Evolutionary conservation across 2,797 vertebrate genomes (phyloP).

Genomic region (Enteromius fasciolatus): DNA sequence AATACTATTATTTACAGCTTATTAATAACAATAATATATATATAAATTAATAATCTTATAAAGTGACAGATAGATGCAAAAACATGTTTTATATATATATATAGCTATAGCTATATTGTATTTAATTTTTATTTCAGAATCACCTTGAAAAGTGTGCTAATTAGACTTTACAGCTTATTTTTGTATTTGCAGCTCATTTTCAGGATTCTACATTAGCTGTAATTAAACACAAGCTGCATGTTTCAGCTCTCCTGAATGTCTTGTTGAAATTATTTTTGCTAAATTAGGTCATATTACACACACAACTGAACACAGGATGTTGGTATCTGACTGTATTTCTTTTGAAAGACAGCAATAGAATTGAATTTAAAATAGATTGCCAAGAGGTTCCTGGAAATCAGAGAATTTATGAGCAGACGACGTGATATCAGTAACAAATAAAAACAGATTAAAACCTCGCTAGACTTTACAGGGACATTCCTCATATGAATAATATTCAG

Average conservation of each 20-base stretch:
- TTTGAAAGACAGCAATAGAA: background rate
- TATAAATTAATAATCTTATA: too few species aligned
- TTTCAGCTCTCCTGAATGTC: background rate
- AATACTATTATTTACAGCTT: too few species aligned
- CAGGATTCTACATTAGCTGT: background rate
- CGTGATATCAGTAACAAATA: slow-evolving; percentile 35
- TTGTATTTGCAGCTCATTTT: background rate
- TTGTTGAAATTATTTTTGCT: background rate
- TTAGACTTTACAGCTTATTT: too few species aligned
- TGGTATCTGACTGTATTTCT: background rate
- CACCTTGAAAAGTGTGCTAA: too few species aligned
- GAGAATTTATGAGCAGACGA: background rate
- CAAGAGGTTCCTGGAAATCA: slow-evolving; percentile 12
- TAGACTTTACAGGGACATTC: background rate
- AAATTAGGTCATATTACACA: background rate
- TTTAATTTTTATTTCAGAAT: too few species aligned
- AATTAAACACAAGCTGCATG: background rate
- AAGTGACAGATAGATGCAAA: too few species aligned
- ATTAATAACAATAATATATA: too few species aligned
- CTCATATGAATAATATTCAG: background rate
- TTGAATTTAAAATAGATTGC: background rate
- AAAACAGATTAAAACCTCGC: slow-evolving; percentile 19
- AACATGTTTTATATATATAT: background rate
- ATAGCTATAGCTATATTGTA: background rate
- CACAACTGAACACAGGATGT: background rate